These are phyloP conservation scores for Oreochromis mossambicus DNA, from an alignment of 2,797 vertebrate species.

Conservation along the genomic window DNA sequence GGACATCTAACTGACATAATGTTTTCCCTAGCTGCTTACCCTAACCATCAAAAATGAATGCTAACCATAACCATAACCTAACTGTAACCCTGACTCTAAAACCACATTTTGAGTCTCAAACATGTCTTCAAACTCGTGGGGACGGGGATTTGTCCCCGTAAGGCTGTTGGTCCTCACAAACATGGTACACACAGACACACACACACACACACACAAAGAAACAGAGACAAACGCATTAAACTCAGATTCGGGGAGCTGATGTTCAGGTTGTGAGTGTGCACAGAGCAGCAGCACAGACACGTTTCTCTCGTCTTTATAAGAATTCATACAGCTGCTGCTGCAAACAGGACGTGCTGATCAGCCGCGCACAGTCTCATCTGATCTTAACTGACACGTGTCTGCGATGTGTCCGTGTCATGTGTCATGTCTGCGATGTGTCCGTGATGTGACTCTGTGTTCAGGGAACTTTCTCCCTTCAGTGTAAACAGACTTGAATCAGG, in stretches of 20 bases:
- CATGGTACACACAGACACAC: neutral
- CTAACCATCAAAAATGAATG: neutral
- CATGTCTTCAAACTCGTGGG: neutral
- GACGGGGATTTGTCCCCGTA: accelerated
- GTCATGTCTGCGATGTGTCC: accelerated
- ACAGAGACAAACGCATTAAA: neutral
- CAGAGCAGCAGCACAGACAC: neutral
- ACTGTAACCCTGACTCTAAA: neutral
- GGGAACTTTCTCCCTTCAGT: neutral
- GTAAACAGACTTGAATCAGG: neutral
- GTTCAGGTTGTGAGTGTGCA: neutral
- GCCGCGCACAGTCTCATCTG: neutral
- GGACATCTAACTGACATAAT: neutral
- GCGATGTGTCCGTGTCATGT: accelerated
- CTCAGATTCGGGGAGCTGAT: neutral
- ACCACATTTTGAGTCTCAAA: neutral
- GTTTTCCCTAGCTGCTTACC: neutral
- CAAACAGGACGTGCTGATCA: neutral
- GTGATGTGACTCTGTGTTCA: neutral
- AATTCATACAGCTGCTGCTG: neutral
- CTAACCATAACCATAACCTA: neutral
- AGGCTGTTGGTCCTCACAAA: neutral
- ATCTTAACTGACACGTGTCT: neutral
- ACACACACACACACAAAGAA: too few relatives aligned
- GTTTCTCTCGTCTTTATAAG: neutral